Evolutionary conservation across 2,888 invertebrate genomes (phyloP), one percentile per base, ranked within the genome.

Genomic region (Sarcophaga variegata): DNA sequence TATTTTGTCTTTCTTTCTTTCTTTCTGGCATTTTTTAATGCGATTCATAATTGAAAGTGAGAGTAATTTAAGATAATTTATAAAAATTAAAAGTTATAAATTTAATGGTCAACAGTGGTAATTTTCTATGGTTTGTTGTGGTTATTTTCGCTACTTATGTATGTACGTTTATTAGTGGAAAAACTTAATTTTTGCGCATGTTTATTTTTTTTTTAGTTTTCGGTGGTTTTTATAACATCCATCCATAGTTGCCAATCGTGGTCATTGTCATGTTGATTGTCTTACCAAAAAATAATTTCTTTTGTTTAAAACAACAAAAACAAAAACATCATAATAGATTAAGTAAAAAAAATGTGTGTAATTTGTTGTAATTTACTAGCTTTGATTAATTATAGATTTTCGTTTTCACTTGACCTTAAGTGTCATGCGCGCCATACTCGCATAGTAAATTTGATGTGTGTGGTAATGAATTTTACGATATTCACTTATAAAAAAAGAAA

Each of bases 21-120:
- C 49, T 49, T 49, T 49, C 49, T 67, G 6, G 37, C 37, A 37
- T 37, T 72, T 70, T 60, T 64, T n/a, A 54, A 54, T 66, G 27
- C 45, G 27, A 74, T 80, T 83, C 77, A 64, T 69, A 83, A 83
- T 77, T 77, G 77, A 83, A 86, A 86, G 83, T 81, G 83, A 86
- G 83, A 83, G 86, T 84, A 84, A 81, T 81, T 83, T 83, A 81
- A 83, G 77, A 69, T 86, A 75, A 84, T 79, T 81, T 70, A 86
- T 83, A 14, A 71, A 81, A 79, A 87, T 86, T 83, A 81, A 66
- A 64, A 75, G 27, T 80, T 66, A 76, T 66, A 25, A 78, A 85
- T 85, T 37, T 27, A 63, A 62, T 67, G 78, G 66, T 64, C 79
- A 78, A 4, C 47, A 47, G 11, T 20, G 17, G 45, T 70, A 14